Base-by-base conservation (phyloP, 2,888 invertebrate genomes). In the Volucella inanis region DNA sequence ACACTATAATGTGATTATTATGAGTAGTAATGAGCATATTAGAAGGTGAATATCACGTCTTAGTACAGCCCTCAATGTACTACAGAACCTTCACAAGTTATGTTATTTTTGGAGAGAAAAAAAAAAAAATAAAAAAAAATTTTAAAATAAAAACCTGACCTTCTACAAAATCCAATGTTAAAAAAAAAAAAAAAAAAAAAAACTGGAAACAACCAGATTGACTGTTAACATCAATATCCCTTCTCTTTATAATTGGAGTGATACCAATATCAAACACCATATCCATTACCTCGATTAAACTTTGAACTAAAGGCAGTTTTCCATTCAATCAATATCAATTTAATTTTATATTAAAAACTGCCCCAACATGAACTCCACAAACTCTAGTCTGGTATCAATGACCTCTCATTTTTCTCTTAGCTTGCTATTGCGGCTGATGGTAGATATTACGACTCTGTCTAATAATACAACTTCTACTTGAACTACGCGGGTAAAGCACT, bases 381-480 rank as follows among this genome's bases (percentile, higher is more conserved):
- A 15, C 49, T 67, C 11, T 54, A 14, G 18, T 41, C 22, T 52
- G 65, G 65, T 72, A 72, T 67, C 72, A 79, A 67, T 67, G 79
- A 79, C 64, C 72, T 72, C 79, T 79, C 65, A 59, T 72, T 65
- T 72, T 65, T 79, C 49, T 59, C 64, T 57, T 47, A n/a, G 45
- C 50, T 31, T 4, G 49, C 3, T 15, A n/a, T 10, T 39, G 9
- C 18, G 52, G 18, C 18, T 41, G 50, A 47, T 31, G 52, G 38
- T n/a, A 10, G 54, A 31, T 54, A 54, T 12, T 12, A 54, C 9
- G 10, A 59, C 57, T 38, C 39, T 11, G 50, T 15, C 41, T 57
- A 18, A 59, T 22, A 18, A 38, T 31, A n/a, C n/a, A 22, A 52
- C 22, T 62, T 3, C 18, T 15, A 38, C 2, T 3, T 9, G 59